Evolutionary conservation across 2,888 invertebrate genomes (phyloP), one percentile per base, ranked within the genome.

Genomic region (Allacma fusca): DNA sequence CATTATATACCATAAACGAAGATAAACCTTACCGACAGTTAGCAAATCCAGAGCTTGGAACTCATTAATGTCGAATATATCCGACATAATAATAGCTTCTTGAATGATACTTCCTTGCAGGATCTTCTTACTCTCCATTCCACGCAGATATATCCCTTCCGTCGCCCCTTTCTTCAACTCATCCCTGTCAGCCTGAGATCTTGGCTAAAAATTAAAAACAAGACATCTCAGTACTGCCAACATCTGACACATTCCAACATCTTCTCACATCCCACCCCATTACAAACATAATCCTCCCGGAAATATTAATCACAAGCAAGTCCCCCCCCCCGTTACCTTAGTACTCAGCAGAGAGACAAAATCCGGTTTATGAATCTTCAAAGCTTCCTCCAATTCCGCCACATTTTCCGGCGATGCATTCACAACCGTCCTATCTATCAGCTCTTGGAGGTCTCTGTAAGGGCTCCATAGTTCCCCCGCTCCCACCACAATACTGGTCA

Each of bases 31-130:
- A 89, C 90, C 90, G 4, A 95, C 94, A 85, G 95, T 94, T 0
- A 98, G 88, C 1, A 98, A 88, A 87, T 97, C 96, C 81, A 97
- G 87, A 0, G 97, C 92, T 80, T 94, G 91, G 85, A 94, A 92
- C 87, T 98, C 98, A 87, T 97, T 96, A 78, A 98, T 89, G 85
- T 95, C 92, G 87, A 95, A 97, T 92, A 98, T 94, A 85, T 98
- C 97, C 83, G 97, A 96, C 84, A 98, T 89, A 72, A 97, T 95
- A n/a, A 96, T 88, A 28, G 95, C 92, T 88, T 98, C 98, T 87
- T 96, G 94, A 1, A 97, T 93, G 26, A 97, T 88, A 82, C 94
- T 93, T 85, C 93, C 93, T 0, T 96, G 92, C 23, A 97, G 88
- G 43, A 93, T 87, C 57, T 83, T 83, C 64, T 81, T 82, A 79